Evolutionary conservation across 1,140 invertebrate species (phyloP), one percentile per base, ranked within the genome.

Genomic region (Bombyx mori): DNA sequence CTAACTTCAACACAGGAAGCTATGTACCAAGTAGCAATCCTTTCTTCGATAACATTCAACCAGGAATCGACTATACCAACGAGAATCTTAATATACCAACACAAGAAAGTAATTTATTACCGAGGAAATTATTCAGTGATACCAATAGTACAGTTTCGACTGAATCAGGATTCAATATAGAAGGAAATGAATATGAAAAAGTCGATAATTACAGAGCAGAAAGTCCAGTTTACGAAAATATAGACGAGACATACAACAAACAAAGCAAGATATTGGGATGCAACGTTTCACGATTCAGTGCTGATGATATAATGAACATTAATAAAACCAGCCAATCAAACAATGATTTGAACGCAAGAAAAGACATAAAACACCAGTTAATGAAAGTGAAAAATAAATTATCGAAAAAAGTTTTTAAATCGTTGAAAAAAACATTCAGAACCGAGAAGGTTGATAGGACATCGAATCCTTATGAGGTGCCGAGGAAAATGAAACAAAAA

Each of bases 231-330:
- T 87, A 87, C 50, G 84, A 85, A 62, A 87, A 87, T 57, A 66
- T 82, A 46, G 74, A 65, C n/a, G 64, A 56, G 55, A 45, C 22
- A 42, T 63, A 73, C 51, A 87, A 88, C 50, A 89, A 89, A 63
- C 88, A 88, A 76, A 88, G 86, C 56, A 87, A 88, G 71, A 83
- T 89, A 10, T 58, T 89, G 50, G 88, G 88, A 2, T 74, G 69
- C 63, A 83, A 89, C 62, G 86, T 88, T 0, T 86, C 83, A 8
- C 76, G 79, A 42, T 87, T 89, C 47, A 84, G 73, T 62, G 75
- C 77, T 12, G 53, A 74, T n/a, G 84, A 88, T 60, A 88, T 88
- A 8, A 77, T 88, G 63, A 87, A 88, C 66, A 62, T 86, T 42
- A 86, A 86, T 51, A 84, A 71, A 69, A 73, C 65, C 7, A 62